Percentiles rank a stretch among this genome's conserved stretches.
phyloP scores from a whole-genome alignment of 2,113 vertebrate genomes.

The Blennius ocellaris region DNA sequence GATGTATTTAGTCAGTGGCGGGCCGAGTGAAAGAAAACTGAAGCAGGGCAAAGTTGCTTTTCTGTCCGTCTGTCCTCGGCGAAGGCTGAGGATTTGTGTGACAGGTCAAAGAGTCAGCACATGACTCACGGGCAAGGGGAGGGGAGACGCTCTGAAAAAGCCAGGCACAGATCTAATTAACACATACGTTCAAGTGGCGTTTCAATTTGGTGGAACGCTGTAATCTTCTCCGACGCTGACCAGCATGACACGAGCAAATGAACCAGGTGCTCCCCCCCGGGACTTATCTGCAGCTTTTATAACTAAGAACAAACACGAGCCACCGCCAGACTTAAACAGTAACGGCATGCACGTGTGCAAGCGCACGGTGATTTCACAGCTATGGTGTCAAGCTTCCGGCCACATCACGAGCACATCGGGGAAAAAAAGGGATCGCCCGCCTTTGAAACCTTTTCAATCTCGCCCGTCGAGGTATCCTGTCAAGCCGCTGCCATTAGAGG shows the following conservation, averaged over 20 bases:
- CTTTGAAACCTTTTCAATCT: slow-evolving; percentile 10
- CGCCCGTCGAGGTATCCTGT: slow-evolving; percentile 24
- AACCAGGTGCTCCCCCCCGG: slow-evolving; percentile 59
- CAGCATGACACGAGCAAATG: slow-evolving; percentile 57
- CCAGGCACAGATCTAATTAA: slow-evolving; percentile 72
- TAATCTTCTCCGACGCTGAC: slow-evolving; percentile 65
- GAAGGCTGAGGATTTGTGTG: slow-evolving; percentile 48
- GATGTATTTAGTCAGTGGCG: slow-evolving; percentile 70
- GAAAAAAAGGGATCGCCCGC: background rate
- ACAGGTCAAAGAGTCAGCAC: slow-evolving; percentile 80
- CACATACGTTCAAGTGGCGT: slow-evolving; percentile 63
- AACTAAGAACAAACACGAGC: slow-evolving; percentile 26
- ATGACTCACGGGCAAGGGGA: slow-evolving; percentile 72
- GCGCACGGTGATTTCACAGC: no score
- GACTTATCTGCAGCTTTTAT: slow-evolving; percentile 33
- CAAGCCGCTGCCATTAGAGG: slow-evolving; percentile 55
- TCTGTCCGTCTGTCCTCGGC: slow-evolving; percentile 61
- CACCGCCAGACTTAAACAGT: background rate
- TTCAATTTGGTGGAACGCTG: slow-evolving; percentile 65
- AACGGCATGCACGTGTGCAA: background rate
- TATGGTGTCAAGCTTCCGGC: no score
- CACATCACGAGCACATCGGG: background rate
- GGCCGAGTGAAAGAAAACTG: slow-evolving; percentile 47
- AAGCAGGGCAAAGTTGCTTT: slow-evolving; percentile 42
- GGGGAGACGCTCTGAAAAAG: slow-evolving; percentile 62